Evolutionary conservation across 2,888 invertebrate genomes (phyloP).

Genomic region (Xanthostigma xanthostigma): DNA sequence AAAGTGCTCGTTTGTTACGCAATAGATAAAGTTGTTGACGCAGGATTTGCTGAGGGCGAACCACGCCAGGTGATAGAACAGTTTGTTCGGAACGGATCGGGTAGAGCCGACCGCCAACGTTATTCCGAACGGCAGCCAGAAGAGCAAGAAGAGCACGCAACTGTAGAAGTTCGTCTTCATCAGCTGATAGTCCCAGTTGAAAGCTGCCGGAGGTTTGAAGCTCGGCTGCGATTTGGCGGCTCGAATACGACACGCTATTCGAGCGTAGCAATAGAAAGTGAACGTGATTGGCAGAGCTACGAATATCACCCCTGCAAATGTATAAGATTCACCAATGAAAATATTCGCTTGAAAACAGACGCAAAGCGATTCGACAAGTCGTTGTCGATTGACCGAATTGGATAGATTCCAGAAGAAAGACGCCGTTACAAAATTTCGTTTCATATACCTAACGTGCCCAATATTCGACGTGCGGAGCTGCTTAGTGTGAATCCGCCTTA

Average conservation of each 20-base stretch:
- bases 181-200: slow-evolving; percentile 44
- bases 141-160: slow-evolving; percentile 42
- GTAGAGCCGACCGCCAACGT: slow-evolving; percentile 39
- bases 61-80: slow-evolving; percentile 55
- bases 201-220: slow-evolving; percentile 46
- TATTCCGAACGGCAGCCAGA: slow-evolving; percentile 55
- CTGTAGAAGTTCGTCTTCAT: slow-evolving; percentile 48
- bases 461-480: no score
- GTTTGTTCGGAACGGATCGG: slow-evolving; percentile 30
- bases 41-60: slow-evolving; percentile 53
- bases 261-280: slow-evolving; percentile 37
- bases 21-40: slow-evolving; percentile 48
- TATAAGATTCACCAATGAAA: slow-evolving; percentile 5
- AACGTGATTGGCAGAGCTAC: slow-evolving; percentile 42
- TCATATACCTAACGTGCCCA: no score
- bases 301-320: slow-evolving; percentile 37
- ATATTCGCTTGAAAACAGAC: not conserved
- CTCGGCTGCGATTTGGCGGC: slow-evolving; percentile 36
- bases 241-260: slow-evolving; percentile 34
- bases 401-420: no score
- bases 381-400: no score
- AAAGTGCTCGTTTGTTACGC: slow-evolving; percentile 50
- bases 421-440: no score
- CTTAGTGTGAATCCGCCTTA: no score
- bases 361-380: no score